phyloP scores from a whole-genome alignment of 2,797 vertebrate genomes.

The Danio aesculapii region DNA sequence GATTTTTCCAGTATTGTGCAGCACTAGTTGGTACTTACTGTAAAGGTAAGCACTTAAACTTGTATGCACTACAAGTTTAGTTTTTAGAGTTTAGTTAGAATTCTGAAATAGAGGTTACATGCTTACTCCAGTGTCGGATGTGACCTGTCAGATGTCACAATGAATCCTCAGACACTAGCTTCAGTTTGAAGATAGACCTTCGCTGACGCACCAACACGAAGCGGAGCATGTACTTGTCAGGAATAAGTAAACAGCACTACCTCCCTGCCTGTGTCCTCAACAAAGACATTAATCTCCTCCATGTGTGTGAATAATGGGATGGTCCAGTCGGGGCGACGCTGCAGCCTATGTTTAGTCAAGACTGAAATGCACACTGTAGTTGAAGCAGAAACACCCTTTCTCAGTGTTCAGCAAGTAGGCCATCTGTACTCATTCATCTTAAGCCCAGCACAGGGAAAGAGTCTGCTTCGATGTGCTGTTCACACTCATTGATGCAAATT shows the following conservation, averaged over 20 bases:
- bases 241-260: constrained; percentile 35
- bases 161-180: background rate
- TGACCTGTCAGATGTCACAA: too few relatives aligned
- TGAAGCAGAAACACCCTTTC: background rate
- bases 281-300: constrained; percentile 41
- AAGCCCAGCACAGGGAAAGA: background rate
- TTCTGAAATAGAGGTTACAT: too few relatives aligned
- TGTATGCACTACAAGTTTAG: background rate
- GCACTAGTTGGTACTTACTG: too few relatives aligned
- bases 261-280: constrained; percentile 20
- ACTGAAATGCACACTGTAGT: background rate
- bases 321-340: background rate
- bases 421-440: constrained; percentile 18
- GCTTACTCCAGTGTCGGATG: too few relatives aligned
- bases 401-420: constrained; percentile 1
- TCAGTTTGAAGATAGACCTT: constrained; percentile 2
- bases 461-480: background rate
- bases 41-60: too few relatives aligned
- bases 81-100: too few relatives aligned
- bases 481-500: background rate
- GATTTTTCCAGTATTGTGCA: too few relatives aligned
- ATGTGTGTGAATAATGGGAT: constrained; percentile 11
- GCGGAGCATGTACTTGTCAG: constrained; percentile 18
- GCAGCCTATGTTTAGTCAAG: constrained; percentile 30
- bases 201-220: background rate